These are phyloP conservation scores for Todiramphus saurophagus DNA, from an alignment of 2,113 vertebrate genomes.

Conservation along the genomic window DNA sequence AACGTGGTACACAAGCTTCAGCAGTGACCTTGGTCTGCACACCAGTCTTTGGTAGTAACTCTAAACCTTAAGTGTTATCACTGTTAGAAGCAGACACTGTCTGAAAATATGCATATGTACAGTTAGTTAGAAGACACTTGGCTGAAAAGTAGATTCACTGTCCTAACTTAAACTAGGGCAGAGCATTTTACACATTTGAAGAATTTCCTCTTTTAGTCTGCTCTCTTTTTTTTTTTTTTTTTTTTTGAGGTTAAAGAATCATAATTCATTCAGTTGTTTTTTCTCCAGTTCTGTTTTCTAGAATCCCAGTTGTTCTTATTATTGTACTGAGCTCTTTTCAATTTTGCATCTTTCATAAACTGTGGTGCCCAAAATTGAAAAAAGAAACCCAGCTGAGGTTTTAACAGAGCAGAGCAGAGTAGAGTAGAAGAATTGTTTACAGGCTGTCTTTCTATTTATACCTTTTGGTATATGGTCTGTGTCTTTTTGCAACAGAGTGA, in stretches of 20 bases:
- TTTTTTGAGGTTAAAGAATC: not conserved
- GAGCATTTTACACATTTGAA: not conserved
- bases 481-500: not conserved
- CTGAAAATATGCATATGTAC: not conserved
- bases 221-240: not conserved
- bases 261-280: not conserved
- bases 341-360: conserved; percentile 22
- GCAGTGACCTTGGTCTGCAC: not conserved
- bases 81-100: too few species aligned
- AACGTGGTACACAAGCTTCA: not conserved
- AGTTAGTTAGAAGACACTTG: not conserved
- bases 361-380: conserved; percentile 15
- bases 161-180: not conserved
- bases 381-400: conserved; percentile 16
- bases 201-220: not conserved
- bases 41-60: not conserved
- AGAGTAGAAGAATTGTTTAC: not conserved
- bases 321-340: not conserved
- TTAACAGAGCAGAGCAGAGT: conserved; percentile 1
- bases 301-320: conserved; percentile 1
- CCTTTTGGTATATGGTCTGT: not conserved
- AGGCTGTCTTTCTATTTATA: not conserved
- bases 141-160: not conserved
- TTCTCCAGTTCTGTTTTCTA: not conserved
- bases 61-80: not conserved